phyloP scores from a whole-genome alignment of 2,888 invertebrate species.

The Caenorhabditis imperialis region DNA sequence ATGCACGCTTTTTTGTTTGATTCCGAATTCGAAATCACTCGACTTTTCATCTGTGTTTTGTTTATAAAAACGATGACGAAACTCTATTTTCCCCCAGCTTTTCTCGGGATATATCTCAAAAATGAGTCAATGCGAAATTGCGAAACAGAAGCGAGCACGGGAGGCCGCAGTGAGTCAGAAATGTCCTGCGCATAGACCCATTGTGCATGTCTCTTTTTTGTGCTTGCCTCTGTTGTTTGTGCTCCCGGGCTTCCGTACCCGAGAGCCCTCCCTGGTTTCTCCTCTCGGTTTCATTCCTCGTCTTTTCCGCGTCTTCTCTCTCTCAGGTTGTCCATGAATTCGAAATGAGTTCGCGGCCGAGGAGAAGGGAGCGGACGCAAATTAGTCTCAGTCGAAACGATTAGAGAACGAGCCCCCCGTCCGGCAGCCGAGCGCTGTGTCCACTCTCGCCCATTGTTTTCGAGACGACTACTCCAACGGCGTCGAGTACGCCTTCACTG shows the following conservation, averaged over 20 bases:
- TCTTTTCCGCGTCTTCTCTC: neutral
- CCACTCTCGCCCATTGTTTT: constrained; percentile 16
- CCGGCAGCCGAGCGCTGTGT: constrained; percentile 2
- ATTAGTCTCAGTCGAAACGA: constrained; percentile 36
- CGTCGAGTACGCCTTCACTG: constrained; percentile 15
- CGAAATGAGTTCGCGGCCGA: constrained; percentile 21
- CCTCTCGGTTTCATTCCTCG: neutral
- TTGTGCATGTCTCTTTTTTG: constrained; percentile 14
- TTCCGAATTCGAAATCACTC: constrained; percentile 8
- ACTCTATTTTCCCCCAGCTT: neutral
- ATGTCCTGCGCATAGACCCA: constrained; percentile 5
- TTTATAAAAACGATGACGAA: neutral
- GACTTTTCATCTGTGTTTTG: constrained; percentile 10
- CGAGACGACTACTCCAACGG: constrained; percentile 11
- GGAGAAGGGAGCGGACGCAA: constrained; percentile 10
- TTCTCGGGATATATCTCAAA: constrained; percentile 3
- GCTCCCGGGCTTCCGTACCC: constrained; percentile 16
- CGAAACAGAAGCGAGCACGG: constrained; percentile 15
- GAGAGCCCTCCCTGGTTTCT: neutral
- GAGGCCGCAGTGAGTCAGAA: constrained; percentile 16
- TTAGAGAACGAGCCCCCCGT: constrained; percentile 42
- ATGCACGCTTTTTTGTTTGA: constrained; percentile 19
- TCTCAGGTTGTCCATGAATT: constrained; percentile 27
- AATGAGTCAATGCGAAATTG: constrained; percentile 7
- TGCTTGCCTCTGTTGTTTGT: constrained; percentile 9